Evolutionary conservation across 2,113 vertebrate genomes (phyloP).

Genomic region (Oncorhynchus nerka): DNA sequence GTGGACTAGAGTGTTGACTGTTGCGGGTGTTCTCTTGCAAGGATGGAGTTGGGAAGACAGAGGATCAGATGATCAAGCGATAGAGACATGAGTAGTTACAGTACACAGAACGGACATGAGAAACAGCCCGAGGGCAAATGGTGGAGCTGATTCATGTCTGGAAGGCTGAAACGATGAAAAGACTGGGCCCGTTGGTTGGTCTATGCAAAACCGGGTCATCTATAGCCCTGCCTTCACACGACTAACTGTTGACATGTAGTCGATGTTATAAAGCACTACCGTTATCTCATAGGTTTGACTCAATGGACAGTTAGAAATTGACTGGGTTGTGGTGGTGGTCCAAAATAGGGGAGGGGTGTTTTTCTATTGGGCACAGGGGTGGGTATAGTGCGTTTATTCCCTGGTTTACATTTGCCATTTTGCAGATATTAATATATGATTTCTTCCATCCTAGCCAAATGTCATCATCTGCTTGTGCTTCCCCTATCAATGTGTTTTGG

Average conservation of each 20-base stretch:
- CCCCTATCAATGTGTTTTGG: too few species aligned
- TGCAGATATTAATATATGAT: too few species aligned
- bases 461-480: too few species aligned
- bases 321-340: too few species aligned
- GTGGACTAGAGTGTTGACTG: not conserved
- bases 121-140: not conserved
- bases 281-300: not conserved
- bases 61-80: not conserved
- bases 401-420: too few species aligned
- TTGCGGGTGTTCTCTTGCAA: not conserved
- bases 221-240: slow-evolving; percentile 22
- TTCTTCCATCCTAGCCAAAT: too few species aligned
- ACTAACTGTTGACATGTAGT: slow-evolving; percentile 13
- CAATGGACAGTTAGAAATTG: too few species aligned
- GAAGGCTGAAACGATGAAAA: slow-evolving; percentile 18
- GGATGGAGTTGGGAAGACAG: not conserved
- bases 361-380: too few species aligned
- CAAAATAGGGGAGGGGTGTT: too few species aligned
- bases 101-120: not conserved
- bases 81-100: not conserved
- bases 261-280: slow-evolving; percentile 9
- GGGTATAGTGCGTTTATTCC: too few species aligned
- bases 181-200: slow-evolving; percentile 20
- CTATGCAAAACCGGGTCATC: not conserved
- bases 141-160: not conserved